Conservation (phyloP, 2,888 invertebrate species). For the Eupithecia tripunctaria region DNA sequence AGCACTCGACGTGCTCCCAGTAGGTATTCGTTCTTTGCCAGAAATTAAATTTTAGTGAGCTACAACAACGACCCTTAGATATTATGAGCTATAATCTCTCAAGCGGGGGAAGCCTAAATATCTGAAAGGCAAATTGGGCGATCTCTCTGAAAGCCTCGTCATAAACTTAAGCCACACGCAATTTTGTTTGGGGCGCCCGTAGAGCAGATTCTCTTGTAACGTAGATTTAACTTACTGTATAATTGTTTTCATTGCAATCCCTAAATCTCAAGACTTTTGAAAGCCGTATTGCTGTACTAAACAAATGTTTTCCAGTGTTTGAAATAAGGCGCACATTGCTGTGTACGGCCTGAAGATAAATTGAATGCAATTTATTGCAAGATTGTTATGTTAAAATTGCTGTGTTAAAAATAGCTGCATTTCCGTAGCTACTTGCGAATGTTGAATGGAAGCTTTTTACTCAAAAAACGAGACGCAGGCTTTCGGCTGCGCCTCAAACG, state of each 20-base stretch:
- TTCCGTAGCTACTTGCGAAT: constrained; percentile 53
- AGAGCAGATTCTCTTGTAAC: constrained; percentile 42
- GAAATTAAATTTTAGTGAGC: constrained; percentile 70
- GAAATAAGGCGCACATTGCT: background rate
- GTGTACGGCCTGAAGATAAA: constrained; percentile 17
- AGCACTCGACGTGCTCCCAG: constrained; percentile 51
- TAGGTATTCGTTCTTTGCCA: constrained; percentile 58
- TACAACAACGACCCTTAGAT: constrained; percentile 60
- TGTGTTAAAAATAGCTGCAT: constrained; percentile 54
- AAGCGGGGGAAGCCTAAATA: constrained; percentile 55
- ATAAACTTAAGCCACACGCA: constrained; percentile 56
- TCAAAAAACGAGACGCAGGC: constrained; percentile 64
- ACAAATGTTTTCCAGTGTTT: constrained; percentile 8
- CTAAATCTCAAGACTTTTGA: constrained; percentile 19
- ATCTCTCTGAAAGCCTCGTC: constrained; percentile 57
- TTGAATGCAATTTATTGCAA: constrained; percentile 46
- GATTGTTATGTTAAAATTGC: constrained; percentile 51
- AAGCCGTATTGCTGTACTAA: background rate
- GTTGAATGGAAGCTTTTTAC: constrained; percentile 66
- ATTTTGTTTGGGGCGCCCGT: constrained; percentile 44
- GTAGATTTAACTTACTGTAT: constrained; percentile 28
- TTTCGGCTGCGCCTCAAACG: constrained; percentile 56
- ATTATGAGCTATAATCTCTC: constrained; percentile 63
- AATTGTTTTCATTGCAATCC: constrained; percentile 31
- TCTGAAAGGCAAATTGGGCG: constrained; percentile 61